These are phyloP conservation scores for Mungos mungo DNA, from an alignment of 2,113 vertebrate species.

Conservation along the genomic window DNA sequence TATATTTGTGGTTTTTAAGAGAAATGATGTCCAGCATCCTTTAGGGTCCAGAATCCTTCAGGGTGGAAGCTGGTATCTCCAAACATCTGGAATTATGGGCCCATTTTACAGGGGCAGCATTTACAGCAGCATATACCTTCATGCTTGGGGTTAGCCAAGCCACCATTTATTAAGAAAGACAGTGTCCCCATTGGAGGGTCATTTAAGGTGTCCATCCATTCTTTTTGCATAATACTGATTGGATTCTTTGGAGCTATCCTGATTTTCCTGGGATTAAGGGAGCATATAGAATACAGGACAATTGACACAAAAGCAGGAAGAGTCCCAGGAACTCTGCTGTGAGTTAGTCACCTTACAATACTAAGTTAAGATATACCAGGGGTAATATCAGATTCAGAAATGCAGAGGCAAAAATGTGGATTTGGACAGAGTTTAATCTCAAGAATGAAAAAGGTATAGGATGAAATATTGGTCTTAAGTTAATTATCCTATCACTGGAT, in stretches of 20 bases:
- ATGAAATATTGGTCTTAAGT: neutral
- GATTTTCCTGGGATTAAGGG: neutral
- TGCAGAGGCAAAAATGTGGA: neutral
- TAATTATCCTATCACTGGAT: neutral
- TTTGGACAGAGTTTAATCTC: neutral
- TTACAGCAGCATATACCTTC: neutral
- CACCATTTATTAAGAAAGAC: neutral
- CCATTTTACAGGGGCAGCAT: neutral
- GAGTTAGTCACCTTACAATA: fast-evolving
- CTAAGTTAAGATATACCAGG: neutral
- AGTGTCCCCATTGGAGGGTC: neutral
- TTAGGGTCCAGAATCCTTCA: neutral
- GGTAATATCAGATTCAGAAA: neutral
- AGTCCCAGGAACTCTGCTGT: neutral
- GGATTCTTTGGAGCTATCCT: neutral
- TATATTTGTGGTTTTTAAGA: neutral
- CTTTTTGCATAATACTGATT: neutral
- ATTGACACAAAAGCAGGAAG: neutral
- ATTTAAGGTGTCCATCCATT: neutral
- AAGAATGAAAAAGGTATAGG: neutral
- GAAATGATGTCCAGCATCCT: neutral
- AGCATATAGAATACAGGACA: neutral
- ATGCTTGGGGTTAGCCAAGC: neutral
- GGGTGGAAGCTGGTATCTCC: neutral
- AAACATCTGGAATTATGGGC: neutral